These are phyloP conservation scores for Pseudochaenichthys georgianus DNA, from an alignment of 2,797 vertebrate species.

Conservation along the genomic window DNA sequence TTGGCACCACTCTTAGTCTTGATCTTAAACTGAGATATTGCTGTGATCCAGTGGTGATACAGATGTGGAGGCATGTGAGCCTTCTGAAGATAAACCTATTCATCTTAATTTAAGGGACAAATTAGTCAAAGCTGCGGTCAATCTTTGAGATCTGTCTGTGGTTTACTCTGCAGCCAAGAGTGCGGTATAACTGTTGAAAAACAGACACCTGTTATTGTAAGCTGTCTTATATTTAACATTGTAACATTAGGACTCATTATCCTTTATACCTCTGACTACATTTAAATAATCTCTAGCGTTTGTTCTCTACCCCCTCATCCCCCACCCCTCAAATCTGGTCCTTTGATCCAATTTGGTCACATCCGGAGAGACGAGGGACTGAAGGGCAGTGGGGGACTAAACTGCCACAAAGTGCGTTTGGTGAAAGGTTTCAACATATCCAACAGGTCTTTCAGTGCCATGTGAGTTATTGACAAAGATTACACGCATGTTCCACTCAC, in stretches of 20 bases:
- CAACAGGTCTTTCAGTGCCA: background rate
- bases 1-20: background rate
- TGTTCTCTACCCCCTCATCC: background rate
- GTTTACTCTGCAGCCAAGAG: background rate
- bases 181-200: background rate
- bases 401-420: slow-evolving; percentile 3
- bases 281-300: background rate
- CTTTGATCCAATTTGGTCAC: slow-evolving; percentile 63
- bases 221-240: background rate
- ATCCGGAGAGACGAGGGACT: slow-evolving; percentile 40
- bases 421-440: background rate
- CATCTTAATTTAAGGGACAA: background rate
- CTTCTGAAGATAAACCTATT: background rate
- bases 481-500: slow-evolving; percentile 24
- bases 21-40: too few species aligned
- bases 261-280: background rate
- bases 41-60: too few species aligned
- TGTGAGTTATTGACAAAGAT: background rate
- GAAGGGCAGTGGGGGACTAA: slow-evolving; percentile 5
- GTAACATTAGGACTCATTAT: background rate
- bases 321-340: slow-evolving; percentile 32
- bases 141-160: background rate
- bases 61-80: background rate
- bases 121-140: background rate
- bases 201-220: background rate